A percentile compares a stretch with the other conserved stretches of the same genome.
Evolutionary conservation across 2,888 invertebrate genomes (phyloP).

Genomic region (Caenorhabditis drosophilae): DNA sequence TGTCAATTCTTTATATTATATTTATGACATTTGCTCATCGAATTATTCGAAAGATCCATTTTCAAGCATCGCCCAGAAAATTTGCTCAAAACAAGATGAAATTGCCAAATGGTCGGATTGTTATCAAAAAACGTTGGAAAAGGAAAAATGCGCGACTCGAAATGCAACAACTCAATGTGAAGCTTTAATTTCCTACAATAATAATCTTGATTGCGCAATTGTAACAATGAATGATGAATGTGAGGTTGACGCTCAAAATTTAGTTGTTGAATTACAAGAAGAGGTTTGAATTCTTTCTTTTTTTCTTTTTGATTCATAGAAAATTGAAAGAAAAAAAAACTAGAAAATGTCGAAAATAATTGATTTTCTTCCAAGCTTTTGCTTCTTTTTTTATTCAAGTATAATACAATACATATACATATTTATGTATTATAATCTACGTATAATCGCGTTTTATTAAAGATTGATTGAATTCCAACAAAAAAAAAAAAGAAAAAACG

Average conservation of each 20-base stretch:
- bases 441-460: too few relatives aligned
- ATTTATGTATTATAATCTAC: too few relatives aligned
- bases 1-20: slow-evolving; percentile 52
- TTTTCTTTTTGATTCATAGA: too few relatives aligned
- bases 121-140: slow-evolving; percentile 51
- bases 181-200: slow-evolving; percentile 60
- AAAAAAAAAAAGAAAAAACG: too few relatives aligned
- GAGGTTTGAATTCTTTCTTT: too few relatives aligned
- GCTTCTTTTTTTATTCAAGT: too few relatives aligned
- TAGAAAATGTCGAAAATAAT: too few relatives aligned
- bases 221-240: slow-evolving; percentile 63
- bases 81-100: slow-evolving; percentile 53
- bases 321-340: too few relatives aligned
- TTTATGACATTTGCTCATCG: slow-evolving; percentile 50
- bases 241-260: slow-evolving; percentile 61
- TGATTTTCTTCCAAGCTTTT: too few relatives aligned
- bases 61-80: slow-evolving; percentile 24
- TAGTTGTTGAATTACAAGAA: slow-evolving; percentile 60
- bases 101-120: slow-evolving; percentile 53
- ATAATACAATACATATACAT: too few relatives aligned
- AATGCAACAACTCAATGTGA: slow-evolving; percentile 48
- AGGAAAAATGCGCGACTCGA: slow-evolving; percentile 47
- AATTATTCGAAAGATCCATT: slow-evolving; percentile 41
- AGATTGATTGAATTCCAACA: too few relatives aligned
- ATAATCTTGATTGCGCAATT: slow-evolving; percentile 62